A percentile compares a stretch with the other conserved stretches of the same genome.
Conservation (phyloP, 2,797 vertebrate species). For the Falco cherrug region DNA sequence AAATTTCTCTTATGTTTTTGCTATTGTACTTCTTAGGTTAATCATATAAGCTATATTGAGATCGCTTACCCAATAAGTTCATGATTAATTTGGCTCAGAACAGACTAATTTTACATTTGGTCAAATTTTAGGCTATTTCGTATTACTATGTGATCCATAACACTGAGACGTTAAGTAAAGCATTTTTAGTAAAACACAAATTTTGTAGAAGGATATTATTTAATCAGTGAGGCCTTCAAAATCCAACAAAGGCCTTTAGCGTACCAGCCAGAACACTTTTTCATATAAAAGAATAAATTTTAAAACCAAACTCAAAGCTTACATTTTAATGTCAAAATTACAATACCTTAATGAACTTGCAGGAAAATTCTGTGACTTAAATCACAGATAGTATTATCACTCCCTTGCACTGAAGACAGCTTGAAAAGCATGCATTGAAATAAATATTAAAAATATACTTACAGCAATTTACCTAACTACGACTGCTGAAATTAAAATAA, state of each 20-base stretch:
- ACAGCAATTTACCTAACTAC: neutral
- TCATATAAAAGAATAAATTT: neutral
- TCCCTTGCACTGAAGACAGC: neutral
- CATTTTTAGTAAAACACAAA: neutral
- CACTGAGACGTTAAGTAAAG: neutral
- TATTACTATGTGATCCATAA: neutral
- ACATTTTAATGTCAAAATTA: neutral
- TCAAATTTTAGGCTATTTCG: neutral
- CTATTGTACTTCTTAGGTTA: neutral
- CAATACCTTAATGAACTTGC: neutral
- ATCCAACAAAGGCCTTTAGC: neutral
- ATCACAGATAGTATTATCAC: neutral
- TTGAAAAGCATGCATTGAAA: neutral
- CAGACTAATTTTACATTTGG: neutral
- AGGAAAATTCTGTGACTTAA: neutral
- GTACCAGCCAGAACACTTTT: neutral
- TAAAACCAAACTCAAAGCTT: neutral
- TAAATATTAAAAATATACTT: neutral
- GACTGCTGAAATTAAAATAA: neutral
- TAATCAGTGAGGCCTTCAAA: neutral
- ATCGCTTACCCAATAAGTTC: neutral
- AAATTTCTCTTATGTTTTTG: neutral
- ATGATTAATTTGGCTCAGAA: neutral
- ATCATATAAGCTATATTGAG: neutral
- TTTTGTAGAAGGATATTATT: neutral